Percentiles rank a stretch among this genome's conserved stretches.
Evolutionary conservation across 2,888 invertebrate species (phyloP).

Genomic region (Standfussiana lucernea): DNA sequence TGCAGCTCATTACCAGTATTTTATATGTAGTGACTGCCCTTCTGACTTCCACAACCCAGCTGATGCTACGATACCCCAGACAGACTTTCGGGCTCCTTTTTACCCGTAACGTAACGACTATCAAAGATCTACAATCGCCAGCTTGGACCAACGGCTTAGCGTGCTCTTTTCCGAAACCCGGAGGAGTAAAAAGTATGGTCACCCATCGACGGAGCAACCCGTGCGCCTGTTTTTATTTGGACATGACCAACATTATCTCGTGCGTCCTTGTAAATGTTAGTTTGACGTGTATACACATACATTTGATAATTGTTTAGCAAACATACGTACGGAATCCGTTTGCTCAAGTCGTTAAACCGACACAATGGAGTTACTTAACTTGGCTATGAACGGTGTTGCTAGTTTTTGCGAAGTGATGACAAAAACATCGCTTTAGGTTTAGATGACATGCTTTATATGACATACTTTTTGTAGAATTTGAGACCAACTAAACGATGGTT

Average conservation of each 20-base stretch:
- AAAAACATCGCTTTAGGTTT: slow-evolving; percentile 30
- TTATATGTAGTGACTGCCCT: not conserved
- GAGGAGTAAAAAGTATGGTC: not conserved
- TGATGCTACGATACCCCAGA: not conserved
- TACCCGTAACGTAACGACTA: not conserved
- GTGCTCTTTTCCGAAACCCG: not conserved
- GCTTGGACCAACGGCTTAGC: not conserved
- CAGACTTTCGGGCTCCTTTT: not conserved
- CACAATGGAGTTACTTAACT: slow-evolving; percentile 60
- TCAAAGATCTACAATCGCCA: not conserved
- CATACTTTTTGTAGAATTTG: slow-evolving; percentile 9
- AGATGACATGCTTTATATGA: slow-evolving; percentile 11
- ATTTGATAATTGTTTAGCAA: slow-evolving; percentile 69
- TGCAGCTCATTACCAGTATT: not conserved
- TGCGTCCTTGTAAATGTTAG: slow-evolving; percentile 58
- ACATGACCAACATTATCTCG: slow-evolving; percentile 48
- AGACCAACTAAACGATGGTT: not conserved
- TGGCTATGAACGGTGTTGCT: slow-evolving; percentile 22
- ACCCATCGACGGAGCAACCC: not conserved
- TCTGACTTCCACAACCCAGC: not conserved
- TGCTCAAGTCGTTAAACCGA: slow-evolving; percentile 61
- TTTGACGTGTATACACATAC: slow-evolving; percentile 53
- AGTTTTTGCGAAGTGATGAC: slow-evolving; percentile 29
- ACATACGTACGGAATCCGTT: slow-evolving; percentile 62
- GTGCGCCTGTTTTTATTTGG: not conserved